These are phyloP conservation scores for Trachymyrmex cornetzi DNA, from an alignment of 1,140 invertebrate species.

Conservation along the genomic window DNA sequence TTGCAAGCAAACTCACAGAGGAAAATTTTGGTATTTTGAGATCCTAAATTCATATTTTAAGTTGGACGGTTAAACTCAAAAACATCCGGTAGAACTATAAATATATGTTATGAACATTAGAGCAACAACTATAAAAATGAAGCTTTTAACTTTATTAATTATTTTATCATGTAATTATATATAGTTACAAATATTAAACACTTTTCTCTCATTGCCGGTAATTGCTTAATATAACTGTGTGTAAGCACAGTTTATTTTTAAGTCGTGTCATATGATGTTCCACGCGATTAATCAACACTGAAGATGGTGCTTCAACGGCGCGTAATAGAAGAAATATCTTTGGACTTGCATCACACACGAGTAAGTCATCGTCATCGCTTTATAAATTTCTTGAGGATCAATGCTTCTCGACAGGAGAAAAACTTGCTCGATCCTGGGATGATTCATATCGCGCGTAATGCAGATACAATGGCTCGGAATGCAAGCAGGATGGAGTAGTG, in stretches of 20 bases:
- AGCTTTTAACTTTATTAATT: too few species aligned
- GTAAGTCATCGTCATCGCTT: background rate
- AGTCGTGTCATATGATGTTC: background rate
- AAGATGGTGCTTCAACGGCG: background rate
- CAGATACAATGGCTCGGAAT: slow-evolving; percentile 16
- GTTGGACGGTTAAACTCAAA: too few species aligned
- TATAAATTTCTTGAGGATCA: slow-evolving; percentile 37
- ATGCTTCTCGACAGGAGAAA: background rate
- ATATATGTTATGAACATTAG: too few species aligned
- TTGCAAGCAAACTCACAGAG: too few species aligned
- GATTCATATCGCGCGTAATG: slow-evolving; percentile 38
- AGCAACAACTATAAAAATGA: too few species aligned
- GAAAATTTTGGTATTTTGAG: too few species aligned
- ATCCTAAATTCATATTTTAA: too few species aligned
- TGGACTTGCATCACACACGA: background rate
- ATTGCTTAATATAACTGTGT: too few species aligned
- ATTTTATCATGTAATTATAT: too few species aligned
- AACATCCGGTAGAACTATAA: too few species aligned
- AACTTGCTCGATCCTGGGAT: slow-evolving; percentile 44
- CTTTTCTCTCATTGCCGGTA: too few species aligned
- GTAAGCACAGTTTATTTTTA: slow-evolving; percentile 28
- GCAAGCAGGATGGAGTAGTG: slow-evolving; percentile 12
- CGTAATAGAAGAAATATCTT: slow-evolving; percentile 6
- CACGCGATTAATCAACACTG: slow-evolving; percentile 4
- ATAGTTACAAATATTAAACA: too few species aligned